Percentiles rank a stretch among this genome's conserved stretches.
Conservation (phyloP, 2,113 vertebrate species). For the Anoura caudifer region DNA sequence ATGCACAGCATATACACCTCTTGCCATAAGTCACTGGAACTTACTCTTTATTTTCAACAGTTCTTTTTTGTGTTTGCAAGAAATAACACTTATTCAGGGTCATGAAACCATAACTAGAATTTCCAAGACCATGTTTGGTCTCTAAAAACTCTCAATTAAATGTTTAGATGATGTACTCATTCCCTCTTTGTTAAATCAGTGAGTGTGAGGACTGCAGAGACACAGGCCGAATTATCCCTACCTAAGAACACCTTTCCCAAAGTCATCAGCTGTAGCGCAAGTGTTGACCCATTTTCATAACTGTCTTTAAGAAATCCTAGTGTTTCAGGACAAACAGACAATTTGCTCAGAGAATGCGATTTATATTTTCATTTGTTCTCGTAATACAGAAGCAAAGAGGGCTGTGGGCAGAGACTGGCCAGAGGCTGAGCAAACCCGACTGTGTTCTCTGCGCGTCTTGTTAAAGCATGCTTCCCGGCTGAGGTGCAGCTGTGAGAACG, state of each 20-base stretch:
- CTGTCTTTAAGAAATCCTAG: neutral
- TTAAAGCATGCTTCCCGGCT: neutral
- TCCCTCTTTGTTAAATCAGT: neutral
- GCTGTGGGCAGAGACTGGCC: neutral
- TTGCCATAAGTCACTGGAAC: neutral
- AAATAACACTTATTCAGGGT: neutral
- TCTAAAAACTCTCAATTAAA: neutral
- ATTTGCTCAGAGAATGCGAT: neutral
- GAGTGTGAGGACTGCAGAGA: neutral
- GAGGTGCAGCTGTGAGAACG: neutral
- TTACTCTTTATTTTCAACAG: neutral
- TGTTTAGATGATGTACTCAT: neutral
- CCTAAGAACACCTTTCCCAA: neutral
- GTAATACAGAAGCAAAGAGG: neutral
- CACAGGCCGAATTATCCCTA: neutral
- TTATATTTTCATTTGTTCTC: neutral
- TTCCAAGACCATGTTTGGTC: neutral
- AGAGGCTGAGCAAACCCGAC: neutral
- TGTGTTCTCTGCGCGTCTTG: neutral
- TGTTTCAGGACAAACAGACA: neutral
- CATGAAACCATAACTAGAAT: neutral
- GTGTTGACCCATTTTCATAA: neutral
- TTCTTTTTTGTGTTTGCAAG: neutral
- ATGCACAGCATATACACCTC: neutral
- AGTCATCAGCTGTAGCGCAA: neutral